Conservation (phyloP, 2,113 vertebrate genomes). For the Arvicanthis niloticus region DNA sequence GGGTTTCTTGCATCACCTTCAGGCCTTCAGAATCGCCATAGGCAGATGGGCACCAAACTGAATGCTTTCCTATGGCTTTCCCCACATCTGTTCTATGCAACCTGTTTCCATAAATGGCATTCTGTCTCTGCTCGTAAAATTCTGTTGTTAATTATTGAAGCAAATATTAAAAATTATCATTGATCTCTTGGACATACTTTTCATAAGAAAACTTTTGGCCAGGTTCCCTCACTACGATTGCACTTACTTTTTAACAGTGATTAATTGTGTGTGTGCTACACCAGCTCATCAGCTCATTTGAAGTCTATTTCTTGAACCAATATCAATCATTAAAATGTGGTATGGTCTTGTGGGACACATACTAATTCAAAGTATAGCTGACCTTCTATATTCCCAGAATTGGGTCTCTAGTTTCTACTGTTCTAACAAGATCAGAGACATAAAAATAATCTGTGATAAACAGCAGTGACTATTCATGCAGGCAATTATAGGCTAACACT, state of each 20-base stretch:
- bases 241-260: constrained; percentile 73
- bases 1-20: background rate
- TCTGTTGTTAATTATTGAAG: constrained; percentile 68
- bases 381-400: constrained; percentile 47
- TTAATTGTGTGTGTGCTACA: constrained; percentile 70
- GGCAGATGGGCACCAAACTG: background rate
- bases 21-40: constrained; percentile 30
- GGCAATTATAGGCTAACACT: background rate
- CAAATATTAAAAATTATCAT: constrained; percentile 62
- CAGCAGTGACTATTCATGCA: constrained; percentile 23
- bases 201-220: constrained; percentile 49
- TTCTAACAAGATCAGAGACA: constrained; percentile 61
- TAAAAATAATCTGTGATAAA: constrained; percentile 58
- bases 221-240: constrained; percentile 59
- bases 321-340: constrained; percentile 76
- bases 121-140: constrained; percentile 16
- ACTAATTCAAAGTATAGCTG: constrained; percentile 61
- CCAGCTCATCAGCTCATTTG: constrained; percentile 55
- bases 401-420: constrained; percentile 11
- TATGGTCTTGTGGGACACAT: constrained; percentile 61
- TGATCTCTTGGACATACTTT: constrained; percentile 22
- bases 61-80: background rate
- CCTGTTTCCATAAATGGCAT: constrained; percentile 5
- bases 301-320: constrained; percentile 65
- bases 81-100: constrained; percentile 23